Evolutionary conservation across 2,797 vertebrate species (phyloP), one percentile per base, ranked within the genome.

Genomic region (Artibeus jamaicensis): DNA sequence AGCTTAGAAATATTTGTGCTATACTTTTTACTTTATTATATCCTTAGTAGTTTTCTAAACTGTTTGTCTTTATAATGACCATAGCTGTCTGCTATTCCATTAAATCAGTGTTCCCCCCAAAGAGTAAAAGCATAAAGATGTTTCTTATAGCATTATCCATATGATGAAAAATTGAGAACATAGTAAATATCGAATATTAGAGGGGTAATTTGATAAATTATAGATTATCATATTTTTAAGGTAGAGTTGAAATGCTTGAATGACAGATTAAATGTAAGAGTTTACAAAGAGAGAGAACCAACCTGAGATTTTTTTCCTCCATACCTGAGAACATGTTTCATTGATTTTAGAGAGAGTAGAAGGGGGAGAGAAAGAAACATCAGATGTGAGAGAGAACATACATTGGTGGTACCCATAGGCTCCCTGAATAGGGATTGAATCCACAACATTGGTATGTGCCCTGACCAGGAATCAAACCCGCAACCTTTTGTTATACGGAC

Each of bases 31-130:
- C 15, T 87, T 78, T 88, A 34, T 29, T 76, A 12, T 74, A 39
- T 50, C 29, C 53, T 88, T 59, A 77, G 26, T 71, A 65, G 81
- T 93, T 97, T 95, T 53, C 53, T 10, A 78, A 22, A 94, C 91
- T 81, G 14, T 1, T 85, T 67, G 26, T 83, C 70, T 95, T 87
- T n/a, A 9, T 87, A 59, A 50, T 34, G 42, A 86, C 44, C 7
- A n/a, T 29, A 82, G 70, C 77, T 74, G 3, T 73, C 48, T 79
- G 44, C 59, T 65, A 65, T 70, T 76, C n/a, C 12, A 7, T 81
- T 82, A 81, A 86, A n/a, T 70, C 32, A 22, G 57, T 65, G 6
- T 65, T 91, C 7, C 9, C 9, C 2, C 22, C 4, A 46, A 74
- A 85, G 42, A 79, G 8, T 92, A 84, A 76, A 81, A n/a, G 19